These are phyloP conservation scores for Rissa tridactyla DNA, from an alignment of 2,113 vertebrate genomes.

Conservation along the genomic window DNA sequence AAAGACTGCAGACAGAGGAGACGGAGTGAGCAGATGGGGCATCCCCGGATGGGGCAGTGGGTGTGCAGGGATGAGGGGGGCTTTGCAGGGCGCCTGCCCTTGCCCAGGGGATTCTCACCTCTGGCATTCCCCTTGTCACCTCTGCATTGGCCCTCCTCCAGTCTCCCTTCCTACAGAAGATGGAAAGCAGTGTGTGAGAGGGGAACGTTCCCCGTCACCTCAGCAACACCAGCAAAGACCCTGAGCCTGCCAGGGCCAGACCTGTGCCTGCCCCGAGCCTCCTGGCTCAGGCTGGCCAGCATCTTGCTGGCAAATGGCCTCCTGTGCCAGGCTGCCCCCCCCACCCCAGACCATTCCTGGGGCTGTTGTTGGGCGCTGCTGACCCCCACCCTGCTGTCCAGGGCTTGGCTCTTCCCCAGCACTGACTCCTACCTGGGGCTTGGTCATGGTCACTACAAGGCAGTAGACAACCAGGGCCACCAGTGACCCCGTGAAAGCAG, in stretches of 20 bases:
- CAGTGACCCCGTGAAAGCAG: neutral
- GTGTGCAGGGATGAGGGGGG: too few species aligned
- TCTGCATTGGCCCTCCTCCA: too few species aligned
- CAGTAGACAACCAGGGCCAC: neutral
- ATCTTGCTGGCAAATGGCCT: neutral
- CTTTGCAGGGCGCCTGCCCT: too few species aligned
- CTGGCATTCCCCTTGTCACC: too few species aligned
- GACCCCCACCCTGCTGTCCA: neutral
- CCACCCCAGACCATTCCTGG: neutral
- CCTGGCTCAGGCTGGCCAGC: neutral
- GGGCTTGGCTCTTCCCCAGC: neutral
- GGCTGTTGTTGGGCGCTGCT: neutral
- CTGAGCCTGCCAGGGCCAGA: neutral
- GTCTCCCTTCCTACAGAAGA: neutral
- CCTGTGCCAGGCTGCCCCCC: neutral
- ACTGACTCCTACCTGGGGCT: neutral
- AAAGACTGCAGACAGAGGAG: too few species aligned
- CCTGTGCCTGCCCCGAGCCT: neutral
- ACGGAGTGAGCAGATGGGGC: too few species aligned
- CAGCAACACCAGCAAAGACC: neutral
- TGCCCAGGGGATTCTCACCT: too few species aligned
- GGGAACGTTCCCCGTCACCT: neutral
- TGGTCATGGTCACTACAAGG: neutral
- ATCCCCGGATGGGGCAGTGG: too few species aligned
- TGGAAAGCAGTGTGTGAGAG: neutral